Conservation (phyloP, 2,113 vertebrate genomes). For the Rhabdomys dilectus region DNA sequence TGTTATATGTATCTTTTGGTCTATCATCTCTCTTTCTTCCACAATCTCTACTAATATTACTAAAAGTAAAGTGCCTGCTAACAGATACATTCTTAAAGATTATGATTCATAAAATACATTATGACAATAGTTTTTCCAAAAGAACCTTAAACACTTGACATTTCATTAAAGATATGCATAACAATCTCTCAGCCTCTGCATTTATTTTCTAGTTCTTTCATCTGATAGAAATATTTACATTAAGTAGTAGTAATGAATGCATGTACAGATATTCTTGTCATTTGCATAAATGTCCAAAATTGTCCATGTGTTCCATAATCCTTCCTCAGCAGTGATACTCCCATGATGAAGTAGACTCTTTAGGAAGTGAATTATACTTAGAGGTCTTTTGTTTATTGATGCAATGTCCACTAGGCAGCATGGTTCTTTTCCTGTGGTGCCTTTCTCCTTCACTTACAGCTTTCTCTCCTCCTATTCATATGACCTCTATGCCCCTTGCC, state of each 20-base stretch:
- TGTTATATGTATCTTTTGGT: neutral
- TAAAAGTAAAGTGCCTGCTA: neutral
- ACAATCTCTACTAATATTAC: neutral
- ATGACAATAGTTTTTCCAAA: too few species aligned
- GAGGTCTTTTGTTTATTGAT: neutral
- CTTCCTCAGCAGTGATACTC: neutral
- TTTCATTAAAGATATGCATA: too few species aligned
- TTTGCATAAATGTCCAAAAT: neutral
- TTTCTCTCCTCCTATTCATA: neutral
- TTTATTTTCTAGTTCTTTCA: too few species aligned
- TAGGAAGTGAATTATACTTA: rapidly evolving
- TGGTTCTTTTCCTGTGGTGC: neutral
- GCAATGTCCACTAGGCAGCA: too few species aligned
- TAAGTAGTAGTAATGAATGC: neutral
- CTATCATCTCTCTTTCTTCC: neutral
- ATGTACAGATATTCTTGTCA: neutral
- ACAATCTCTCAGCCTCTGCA: too few species aligned
- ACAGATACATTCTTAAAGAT: neutral
- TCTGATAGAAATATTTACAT: neutral
- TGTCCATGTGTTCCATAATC: neutral
- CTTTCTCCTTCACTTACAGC: neutral
- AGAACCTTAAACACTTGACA: too few species aligned
- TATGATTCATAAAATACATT: too few species aligned
- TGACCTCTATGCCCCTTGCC: neutral
- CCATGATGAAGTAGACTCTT: neutral